Percentiles rank a stretch among this genome's conserved stretches.
Conservation (phyloP, 2,113 vertebrate species). For the Amphilophus citrinellus region DNA sequence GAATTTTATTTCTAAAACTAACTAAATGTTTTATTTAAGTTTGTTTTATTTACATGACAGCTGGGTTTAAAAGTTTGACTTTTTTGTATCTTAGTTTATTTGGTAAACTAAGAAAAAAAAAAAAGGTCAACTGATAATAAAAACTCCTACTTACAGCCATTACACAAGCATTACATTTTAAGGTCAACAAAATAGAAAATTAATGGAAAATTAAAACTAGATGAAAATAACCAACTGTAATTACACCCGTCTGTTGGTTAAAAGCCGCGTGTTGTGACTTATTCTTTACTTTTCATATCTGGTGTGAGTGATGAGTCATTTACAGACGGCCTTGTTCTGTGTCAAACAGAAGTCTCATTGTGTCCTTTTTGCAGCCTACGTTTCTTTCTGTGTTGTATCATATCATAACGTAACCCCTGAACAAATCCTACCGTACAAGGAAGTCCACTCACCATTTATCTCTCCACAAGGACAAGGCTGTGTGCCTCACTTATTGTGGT, state of each 20-base stretch:
- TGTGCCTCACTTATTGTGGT: conserved; percentile 41
- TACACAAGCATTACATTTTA: background rate
- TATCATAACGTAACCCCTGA: conserved; percentile 70
- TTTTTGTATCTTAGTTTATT: background rate
- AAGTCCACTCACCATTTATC: conserved; percentile 67
- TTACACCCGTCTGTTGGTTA: background rate
- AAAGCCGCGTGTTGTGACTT: background rate
- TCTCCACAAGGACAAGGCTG: conserved; percentile 46
- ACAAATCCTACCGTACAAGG: conserved; percentile 68
- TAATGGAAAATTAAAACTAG: no score
- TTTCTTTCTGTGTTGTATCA: conserved; percentile 67
- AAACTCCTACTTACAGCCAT: background rate
- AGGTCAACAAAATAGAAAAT: background rate
- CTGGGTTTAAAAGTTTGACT: background rate
- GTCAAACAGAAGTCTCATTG: conserved; percentile 71
- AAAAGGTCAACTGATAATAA: background rate
- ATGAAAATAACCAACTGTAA: background rate
- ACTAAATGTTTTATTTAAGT: no score
- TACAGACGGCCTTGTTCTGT: conserved; percentile 45
- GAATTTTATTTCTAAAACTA: no score
- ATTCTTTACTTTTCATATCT: conserved; percentile 44
- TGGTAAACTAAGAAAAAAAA: background rate
- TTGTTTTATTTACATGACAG: no score
- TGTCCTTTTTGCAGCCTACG: conserved; percentile 41
- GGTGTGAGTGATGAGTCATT: conserved; percentile 59